Evolutionary conservation across 2,888 invertebrate genomes (phyloP), one percentile per base, ranked within the genome.

Genomic region (Pinctada fucata): DNA sequence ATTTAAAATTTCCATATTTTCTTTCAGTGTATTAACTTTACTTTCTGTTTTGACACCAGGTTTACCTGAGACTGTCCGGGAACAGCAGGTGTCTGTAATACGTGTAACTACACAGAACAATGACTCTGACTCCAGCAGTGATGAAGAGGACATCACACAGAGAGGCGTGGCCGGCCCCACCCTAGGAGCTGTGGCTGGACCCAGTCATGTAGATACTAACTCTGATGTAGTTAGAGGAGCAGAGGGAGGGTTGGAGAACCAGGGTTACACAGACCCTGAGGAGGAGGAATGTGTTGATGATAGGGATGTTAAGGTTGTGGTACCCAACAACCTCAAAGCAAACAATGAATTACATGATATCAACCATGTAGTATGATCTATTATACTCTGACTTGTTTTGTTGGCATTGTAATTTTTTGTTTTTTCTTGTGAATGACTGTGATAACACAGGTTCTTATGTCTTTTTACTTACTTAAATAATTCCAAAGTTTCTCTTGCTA

Each of bases 301-400:
- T 31, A n/a, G 70, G 0, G 73, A 74, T n/a, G 8, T 31, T 5
- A 58, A 70, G 63, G 74, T 76, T 70, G 74, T 78, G 31, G 73
- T 72, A 3, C 68, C 45, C 13, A 67, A 58, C n/a, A 73, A 58
- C 49, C 71, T 65, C 2, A 72, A 75, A 66, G 52, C 50, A 75
- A 75, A 31, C 2, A 10, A 4, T 45, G 49, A 69, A 78, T n/a
- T 66, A 58, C 52, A 49, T 31, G 72, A 47, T 71, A 51, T 74
- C 1, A 78, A 79, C 49, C 79, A 79, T 31, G 66, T 79, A 31
- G 79, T 79, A 2, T 79, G 73, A 78, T 31, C 31, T 31, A 31
- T 31, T 31, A 31, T 31, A 31, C 31, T 31, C 31, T 31, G 31
- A 31, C 31, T 31, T 31, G 31, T 31, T 31, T 31, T 31, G 31